Percentiles rank a stretch among this genome's conserved stretches.
These are phyloP conservation scores for Varroa destructor DNA, from an alignment of 1,140 invertebrate genomes.

Conservation along the genomic window DNA sequence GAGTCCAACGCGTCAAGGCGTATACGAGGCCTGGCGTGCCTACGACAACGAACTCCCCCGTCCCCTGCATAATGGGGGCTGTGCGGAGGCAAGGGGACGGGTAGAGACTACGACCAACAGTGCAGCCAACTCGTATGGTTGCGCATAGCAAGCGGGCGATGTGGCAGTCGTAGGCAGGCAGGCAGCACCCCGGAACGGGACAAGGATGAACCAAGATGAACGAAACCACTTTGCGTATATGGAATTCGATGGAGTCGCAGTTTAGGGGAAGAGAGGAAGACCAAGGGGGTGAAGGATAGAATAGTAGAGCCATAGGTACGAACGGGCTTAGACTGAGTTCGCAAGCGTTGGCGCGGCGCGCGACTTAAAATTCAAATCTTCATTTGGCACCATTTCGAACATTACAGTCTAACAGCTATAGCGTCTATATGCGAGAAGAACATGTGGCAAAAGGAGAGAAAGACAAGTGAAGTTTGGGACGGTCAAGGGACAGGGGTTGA, in stretches of 20 bases:
- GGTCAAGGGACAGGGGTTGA: no score
- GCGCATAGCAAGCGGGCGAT: not conserved
- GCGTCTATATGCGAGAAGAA: no score
- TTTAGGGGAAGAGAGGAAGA: no score
- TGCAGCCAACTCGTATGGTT: not conserved
- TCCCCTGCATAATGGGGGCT: not conserved
- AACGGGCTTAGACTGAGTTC: no score
- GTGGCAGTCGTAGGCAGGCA: not conserved
- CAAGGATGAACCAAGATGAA: constrained; percentile 21
- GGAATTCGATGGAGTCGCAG: constrained; percentile 11
- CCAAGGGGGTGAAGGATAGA: no score
- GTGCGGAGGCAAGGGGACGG: not conserved
- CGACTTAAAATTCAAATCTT: constrained; percentile 27
- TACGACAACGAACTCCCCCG: not conserved
- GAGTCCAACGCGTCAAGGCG: no score
- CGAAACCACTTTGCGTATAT: constrained; percentile 26
- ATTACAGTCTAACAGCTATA: no score
- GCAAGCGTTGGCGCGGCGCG: not conserved
- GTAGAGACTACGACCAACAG: not conserved
- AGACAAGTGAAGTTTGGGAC: no score
- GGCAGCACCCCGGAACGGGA: not conserved
- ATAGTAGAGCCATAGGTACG: no score
- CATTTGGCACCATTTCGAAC: constrained; percentile 12
- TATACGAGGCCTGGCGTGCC: no score
- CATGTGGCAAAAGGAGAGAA: no score